These are phyloP conservation scores for Pygoscelis antarcticus DNA, from an alignment of 2,113 vertebrate species.

Conservation along the genomic window DNA sequence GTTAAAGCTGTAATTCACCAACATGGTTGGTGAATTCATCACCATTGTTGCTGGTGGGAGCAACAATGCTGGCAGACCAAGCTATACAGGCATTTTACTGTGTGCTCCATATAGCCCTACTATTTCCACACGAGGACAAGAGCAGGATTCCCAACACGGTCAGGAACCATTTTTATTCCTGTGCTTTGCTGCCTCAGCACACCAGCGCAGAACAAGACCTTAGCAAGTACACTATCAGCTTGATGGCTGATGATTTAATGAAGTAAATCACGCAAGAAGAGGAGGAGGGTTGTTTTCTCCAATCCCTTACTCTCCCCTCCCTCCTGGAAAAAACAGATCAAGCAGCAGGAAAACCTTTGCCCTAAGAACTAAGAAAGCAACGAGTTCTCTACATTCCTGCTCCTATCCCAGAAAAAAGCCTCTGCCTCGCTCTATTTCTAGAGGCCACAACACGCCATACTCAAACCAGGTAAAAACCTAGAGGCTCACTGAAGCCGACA, in stretches of 20 bases:
- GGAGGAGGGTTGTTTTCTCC: constrained; percentile 22
- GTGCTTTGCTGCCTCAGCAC: background rate
- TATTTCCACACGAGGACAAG: background rate
- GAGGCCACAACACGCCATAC: background rate
- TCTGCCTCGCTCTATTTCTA: background rate
- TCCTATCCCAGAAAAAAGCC: background rate
- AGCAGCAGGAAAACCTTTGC: constrained; percentile 45
- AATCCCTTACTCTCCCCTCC: constrained; percentile 19
- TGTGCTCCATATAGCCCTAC: background rate
- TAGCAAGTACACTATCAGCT: background rate
- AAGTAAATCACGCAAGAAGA: background rate
- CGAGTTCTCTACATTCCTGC: background rate
- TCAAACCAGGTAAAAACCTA: background rate
- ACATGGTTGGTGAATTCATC: no score
- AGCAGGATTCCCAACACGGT: background rate
- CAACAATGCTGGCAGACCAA: background rate
- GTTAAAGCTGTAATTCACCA: background rate
- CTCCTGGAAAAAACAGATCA: background rate
- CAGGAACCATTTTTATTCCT: background rate
- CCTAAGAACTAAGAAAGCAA: background rate
- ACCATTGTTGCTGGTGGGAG: background rate
- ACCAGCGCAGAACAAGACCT: background rate
- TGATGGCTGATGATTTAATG: background rate
- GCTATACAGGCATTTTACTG: background rate
- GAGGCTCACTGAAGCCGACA: background rate